phyloP scores from a whole-genome alignment of 2,888 invertebrate genomes.

The Clitarchus hookeri region DNA sequence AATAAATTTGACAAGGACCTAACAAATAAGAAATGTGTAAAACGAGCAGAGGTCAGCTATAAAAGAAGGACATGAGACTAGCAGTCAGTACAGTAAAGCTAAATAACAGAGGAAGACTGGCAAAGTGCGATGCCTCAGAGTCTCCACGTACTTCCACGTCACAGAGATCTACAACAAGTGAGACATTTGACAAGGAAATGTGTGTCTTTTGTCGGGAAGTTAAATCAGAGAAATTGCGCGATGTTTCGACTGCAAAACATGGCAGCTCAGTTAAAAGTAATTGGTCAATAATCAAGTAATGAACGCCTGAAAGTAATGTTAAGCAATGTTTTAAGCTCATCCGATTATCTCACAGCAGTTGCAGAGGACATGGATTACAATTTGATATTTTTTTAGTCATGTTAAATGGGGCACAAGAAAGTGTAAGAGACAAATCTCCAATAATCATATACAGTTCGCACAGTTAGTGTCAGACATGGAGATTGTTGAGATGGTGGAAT shows the following conservation, averaged over 20 bases:
- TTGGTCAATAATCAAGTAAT: not conserved
- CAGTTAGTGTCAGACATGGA: slow-evolving; percentile 16
- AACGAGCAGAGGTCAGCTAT: too few relatives aligned
- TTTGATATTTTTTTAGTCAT: not conserved
- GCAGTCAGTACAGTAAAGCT: too few relatives aligned
- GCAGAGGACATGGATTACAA: not conserved
- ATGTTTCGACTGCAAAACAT: slow-evolving; percentile 7
- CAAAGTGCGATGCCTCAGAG: slow-evolving; percentile 2
- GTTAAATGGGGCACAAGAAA: not conserved
- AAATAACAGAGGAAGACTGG: not conserved
- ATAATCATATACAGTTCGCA: not conserved
- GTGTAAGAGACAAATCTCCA: not conserved
- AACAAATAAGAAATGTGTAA: too few relatives aligned
- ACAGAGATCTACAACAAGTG: not conserved
- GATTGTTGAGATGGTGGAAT: slow-evolving; percentile 5
- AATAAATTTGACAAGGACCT: too few relatives aligned
- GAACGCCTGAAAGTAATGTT: not conserved
- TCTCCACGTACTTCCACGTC: not conserved
- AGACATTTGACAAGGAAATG: slow-evolving; percentile 15
- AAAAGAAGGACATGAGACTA: too few relatives aligned
- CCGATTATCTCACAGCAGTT: not conserved
- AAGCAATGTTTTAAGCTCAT: slow-evolving; percentile 15
- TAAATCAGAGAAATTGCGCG: not conserved
- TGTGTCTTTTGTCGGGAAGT: slow-evolving; percentile 9
- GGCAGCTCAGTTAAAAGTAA: not conserved